phyloP scores from a whole-genome alignment of 2,797 vertebrate species.

The Alouatta caraya region DNA sequence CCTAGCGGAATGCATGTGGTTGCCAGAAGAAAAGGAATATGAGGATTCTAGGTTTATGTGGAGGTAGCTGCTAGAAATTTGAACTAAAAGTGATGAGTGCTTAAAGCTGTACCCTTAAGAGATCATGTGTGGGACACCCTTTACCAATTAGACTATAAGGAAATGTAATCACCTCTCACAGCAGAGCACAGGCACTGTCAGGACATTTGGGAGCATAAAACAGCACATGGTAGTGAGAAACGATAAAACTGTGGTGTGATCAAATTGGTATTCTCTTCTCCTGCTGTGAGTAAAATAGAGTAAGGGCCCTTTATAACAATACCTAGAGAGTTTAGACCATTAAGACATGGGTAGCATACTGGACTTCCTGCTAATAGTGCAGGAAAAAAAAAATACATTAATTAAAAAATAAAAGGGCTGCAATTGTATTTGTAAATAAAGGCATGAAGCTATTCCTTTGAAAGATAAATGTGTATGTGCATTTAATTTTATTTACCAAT shows the following conservation, averaged over 20 bases:
- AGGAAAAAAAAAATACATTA: neutral
- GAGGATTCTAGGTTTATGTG: neutral
- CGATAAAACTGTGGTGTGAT: neutral
- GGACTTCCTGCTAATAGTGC: neutral
- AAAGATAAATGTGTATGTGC: neutral
- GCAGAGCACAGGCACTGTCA: neutral
- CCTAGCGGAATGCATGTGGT: neutral
- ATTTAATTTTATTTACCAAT: neutral
- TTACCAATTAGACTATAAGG: neutral
- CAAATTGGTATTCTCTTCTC: neutral
- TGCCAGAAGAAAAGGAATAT: neutral
- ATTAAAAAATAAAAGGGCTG: neutral
- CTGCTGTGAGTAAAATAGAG: neutral
- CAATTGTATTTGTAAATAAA: neutral
- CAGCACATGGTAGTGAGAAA: neutral
- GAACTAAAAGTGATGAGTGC: neutral
- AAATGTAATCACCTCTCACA: neutral
- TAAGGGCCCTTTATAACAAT: neutral
- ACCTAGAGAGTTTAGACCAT: neutral
- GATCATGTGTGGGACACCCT: neutral
- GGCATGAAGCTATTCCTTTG: neutral
- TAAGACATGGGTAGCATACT: neutral
- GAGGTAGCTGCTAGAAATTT: neutral
- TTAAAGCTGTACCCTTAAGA: neutral
- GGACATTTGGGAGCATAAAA: neutral